Evolutionary conservation across 2,888 invertebrate genomes (phyloP), one percentile per base, ranked within the genome.

Genomic region (Pandemis heparana): DNA sequence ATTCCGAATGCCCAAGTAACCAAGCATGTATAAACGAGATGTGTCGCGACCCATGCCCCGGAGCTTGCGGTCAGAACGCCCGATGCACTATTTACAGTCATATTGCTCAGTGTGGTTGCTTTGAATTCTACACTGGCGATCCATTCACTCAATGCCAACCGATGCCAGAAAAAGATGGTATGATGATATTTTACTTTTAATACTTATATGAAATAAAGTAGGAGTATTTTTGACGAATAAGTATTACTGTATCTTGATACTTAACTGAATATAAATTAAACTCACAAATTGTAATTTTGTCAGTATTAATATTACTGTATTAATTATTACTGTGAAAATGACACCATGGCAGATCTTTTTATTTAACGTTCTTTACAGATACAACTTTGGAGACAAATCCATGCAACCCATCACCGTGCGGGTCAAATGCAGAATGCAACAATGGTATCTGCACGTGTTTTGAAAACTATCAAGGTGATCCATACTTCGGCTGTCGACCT

Each of bases 401-500:
- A 18, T 97, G 97, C 81, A 95, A 95, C 81, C 95, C 96, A 66
- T 95, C 95, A 10, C 96, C 96, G 0, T 96, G 96, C 86, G 96
- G 97, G 60, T 88, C 96, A 39, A 97, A 97, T 87, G 95, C 98
- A 16, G 89, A 95, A 82, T 97, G 97, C 83, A 87, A 90, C 78
- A 93, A 96, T 78, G 97, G 97, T 56, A 82, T 95, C 65, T 97
- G 97, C 81, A 95, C 95, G 18, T 98, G 98, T 84, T 84, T 97
- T 64, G 93, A 95, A 0, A 96, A 97, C 85, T 97, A 96, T 83
- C 95, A 96, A 80, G 98, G 97, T 38, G 97, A 97, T 90, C 97
- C 97, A 4, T 97, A 97, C 82, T 90, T 95, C 77, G 96, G 96
- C 39, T 98, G 97, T 85, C 95, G 97, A 79, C 97, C 97, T n/a